phyloP scores from a whole-genome alignment of 2,797 vertebrate species.

The Sciurus carolinensis region DNA sequence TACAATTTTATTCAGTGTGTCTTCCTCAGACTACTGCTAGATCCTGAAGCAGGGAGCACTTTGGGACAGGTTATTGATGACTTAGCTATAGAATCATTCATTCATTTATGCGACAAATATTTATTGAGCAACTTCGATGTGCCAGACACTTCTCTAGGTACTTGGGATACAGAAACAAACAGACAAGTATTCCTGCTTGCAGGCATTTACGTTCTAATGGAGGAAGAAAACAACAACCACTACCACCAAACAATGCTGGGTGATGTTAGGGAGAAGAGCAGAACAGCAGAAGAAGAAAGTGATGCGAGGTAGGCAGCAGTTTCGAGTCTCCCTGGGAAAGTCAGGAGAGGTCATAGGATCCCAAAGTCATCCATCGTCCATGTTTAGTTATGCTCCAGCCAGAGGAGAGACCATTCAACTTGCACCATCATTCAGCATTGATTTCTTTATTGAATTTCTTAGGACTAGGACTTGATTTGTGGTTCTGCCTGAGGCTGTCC shows the following conservation, averaged over 20 bases:
- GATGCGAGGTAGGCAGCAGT: neutral
- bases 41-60: neutral
- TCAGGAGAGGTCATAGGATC: neutral
- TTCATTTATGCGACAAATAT: neutral
- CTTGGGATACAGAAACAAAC: neutral
- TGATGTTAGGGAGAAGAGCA: neutral
- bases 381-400: neutral
- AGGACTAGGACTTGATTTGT: neutral
- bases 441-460: neutral
- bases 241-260: neutral
- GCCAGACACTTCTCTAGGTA: neutral
- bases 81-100: neutral
- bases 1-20: neutral
- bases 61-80: neutral
- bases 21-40: neutral
- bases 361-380: neutral
- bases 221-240: neutral
- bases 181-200: neutral
- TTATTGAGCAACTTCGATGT: neutral
- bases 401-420: neutral
- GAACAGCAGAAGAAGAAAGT: neutral
- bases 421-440: neutral
- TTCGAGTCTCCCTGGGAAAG: neutral
- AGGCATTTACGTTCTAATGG: neutral
- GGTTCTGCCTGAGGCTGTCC: neutral